Percentiles rank a stretch among this genome's conserved stretches.
Conservation (phyloP, 2,888 invertebrate genomes). For the Scaptomyza parva region DNA sequence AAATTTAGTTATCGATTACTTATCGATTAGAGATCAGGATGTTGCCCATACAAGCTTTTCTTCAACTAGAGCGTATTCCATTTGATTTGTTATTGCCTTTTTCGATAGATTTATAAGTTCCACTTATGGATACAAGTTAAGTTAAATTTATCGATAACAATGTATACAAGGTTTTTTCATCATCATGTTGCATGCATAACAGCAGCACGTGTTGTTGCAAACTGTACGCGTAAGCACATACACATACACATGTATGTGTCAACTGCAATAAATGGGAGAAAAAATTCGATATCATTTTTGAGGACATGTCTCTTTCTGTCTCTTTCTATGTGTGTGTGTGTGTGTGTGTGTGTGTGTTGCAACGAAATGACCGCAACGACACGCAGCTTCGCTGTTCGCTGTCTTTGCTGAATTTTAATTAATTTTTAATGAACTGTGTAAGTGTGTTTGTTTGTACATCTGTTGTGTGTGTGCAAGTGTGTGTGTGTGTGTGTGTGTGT, state of each 20-base stretch:
- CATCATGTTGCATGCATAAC: background rate
- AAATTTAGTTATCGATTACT: too few relatives aligned
- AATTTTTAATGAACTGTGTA: conserved; percentile 74
- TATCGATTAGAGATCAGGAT: too few relatives aligned
- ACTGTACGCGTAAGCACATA: background rate
- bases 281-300: conserved; percentile 7
- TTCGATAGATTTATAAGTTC: background rate
- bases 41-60: background rate
- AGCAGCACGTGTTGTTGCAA: background rate
- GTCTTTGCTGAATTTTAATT: conserved; percentile 69
- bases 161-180: too few relatives aligned
- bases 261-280: conserved; percentile 39
- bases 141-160: too few relatives aligned
- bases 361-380: conserved; percentile 37
- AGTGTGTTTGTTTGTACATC: conserved; percentile 12
- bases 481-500: conserved; percentile 10
- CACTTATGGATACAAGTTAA: background rate
- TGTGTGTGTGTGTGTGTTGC: conserved; percentile 11
- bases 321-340: too few relatives aligned
- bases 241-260: background rate
- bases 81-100: background rate
- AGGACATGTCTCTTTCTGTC: background rate
- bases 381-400: conserved; percentile 15
- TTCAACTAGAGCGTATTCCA: too few relatives aligned
- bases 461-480: conserved; percentile 9